Evolutionary conservation across 2,113 vertebrate genomes (phyloP).

Genomic region (Oncorhynchus kisutch): DNA sequence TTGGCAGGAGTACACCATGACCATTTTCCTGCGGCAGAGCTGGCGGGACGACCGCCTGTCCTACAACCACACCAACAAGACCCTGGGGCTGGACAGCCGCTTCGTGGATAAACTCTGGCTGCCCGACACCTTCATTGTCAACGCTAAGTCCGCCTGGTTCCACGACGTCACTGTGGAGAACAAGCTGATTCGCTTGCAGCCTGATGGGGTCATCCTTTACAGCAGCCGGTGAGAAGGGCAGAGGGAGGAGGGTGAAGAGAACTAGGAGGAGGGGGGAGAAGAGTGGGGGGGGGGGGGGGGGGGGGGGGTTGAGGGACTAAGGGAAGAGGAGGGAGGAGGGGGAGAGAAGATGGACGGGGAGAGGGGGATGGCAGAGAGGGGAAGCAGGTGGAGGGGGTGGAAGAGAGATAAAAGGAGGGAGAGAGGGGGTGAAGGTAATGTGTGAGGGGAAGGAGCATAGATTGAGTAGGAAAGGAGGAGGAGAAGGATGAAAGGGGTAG

Average conservation of each 20-base stretch:
- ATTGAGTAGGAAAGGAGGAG: background rate
- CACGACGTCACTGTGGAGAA: constrained; percentile 98
- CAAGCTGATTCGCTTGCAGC: constrained; percentile 94
- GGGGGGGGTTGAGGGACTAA: background rate
- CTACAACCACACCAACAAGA: constrained; percentile 97
- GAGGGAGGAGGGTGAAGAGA: background rate
- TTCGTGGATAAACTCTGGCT: constrained; percentile 98
- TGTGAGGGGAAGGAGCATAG: background rate
- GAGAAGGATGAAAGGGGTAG: background rate
- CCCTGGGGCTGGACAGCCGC: constrained; percentile 92
- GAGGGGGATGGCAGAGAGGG: background rate
- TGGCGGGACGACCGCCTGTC: constrained; percentile 92
- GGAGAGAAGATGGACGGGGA: background rate
- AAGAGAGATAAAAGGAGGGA: background rate
- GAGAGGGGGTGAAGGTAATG: background rate
- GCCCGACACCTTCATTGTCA: constrained; percentile 97
- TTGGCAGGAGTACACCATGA: constrained; percentile 95
- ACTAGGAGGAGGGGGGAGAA: background rate
- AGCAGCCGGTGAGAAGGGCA: constrained; percentile 85
- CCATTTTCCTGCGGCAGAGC: constrained; percentile 93
- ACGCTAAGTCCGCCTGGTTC: constrained; percentile 98
- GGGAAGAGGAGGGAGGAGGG: constrained; percentile 15
- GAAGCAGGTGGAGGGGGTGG: background rate
- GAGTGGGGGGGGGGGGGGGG: constrained; percentile 13
- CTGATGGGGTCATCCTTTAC: constrained; percentile 94